Evolutionary conservation across 2,888 invertebrate genomes (phyloP).

Genomic region (Latheticus oryzae): DNA sequence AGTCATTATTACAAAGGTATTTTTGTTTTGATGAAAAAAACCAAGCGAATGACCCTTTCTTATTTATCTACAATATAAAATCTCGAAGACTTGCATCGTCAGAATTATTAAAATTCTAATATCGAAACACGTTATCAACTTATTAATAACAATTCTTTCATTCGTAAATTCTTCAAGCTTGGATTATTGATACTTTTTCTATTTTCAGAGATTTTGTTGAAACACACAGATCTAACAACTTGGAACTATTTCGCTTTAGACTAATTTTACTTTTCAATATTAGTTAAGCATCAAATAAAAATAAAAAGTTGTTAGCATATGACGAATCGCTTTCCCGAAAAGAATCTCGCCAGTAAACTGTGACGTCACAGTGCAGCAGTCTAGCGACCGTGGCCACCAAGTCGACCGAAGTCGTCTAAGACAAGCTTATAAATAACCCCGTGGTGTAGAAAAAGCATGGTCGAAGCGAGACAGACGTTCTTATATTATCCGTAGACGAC

Average conservation of each 20-base stretch:
- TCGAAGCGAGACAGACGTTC: slow-evolving; percentile 39
- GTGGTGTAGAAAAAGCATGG: slow-evolving; percentile 36
- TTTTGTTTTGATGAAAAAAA: slow-evolving; percentile 25
- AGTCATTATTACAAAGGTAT: slow-evolving; percentile 16
- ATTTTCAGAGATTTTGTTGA: too few species aligned
- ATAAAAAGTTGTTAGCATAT: too few species aligned
- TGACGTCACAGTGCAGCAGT: slow-evolving; percentile 33
- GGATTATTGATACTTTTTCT: too few species aligned
- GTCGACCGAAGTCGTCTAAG: slow-evolving; percentile 34
- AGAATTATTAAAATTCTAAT: too few species aligned
- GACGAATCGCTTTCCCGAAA: not conserved
- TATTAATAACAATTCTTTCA: slow-evolving; percentile 2
- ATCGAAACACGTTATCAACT: too few species aligned
- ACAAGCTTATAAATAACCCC: slow-evolving; percentile 43
- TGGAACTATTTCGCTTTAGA: too few species aligned
- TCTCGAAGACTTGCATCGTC: not conserved
- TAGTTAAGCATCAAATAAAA: too few species aligned
- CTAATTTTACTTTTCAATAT: too few species aligned
- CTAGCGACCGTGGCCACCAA: slow-evolving; percentile 38
- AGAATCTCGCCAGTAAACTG: slow-evolving; percentile 2
- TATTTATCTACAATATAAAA: slow-evolving; percentile 15
- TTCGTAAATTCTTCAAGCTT: too few species aligned
- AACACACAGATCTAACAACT: too few species aligned
- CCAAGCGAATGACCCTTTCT: slow-evolving; percentile 11
- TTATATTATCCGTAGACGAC: slow-evolving; percentile 30